These are phyloP conservation scores for Syritta pipiens DNA, from an alignment of 2,888 invertebrate genomes.

Conservation along the genomic window DNA sequence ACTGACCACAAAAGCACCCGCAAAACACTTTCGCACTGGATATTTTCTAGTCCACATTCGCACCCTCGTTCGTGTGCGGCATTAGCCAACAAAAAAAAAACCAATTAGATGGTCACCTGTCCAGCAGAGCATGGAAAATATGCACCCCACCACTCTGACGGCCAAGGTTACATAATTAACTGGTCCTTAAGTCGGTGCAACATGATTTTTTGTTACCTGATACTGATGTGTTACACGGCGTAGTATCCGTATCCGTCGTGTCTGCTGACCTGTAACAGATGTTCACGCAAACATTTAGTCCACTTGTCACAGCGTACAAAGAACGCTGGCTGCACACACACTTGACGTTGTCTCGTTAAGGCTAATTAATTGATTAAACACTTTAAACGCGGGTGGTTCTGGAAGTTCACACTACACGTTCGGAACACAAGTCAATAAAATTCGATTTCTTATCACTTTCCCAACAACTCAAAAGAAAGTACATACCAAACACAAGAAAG, in stretches of 20 bases:
- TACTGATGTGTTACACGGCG: slow-evolving; percentile 3
- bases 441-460: no score
- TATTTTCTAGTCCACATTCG: no score
- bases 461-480: neutral
- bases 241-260: neutral
- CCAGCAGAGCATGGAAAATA: slow-evolving; percentile 15
- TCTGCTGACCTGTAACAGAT: slow-evolving; percentile 10
- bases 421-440: no score
- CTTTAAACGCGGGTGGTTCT: neutral
- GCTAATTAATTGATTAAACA: slow-evolving; percentile 20
- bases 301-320: slow-evolving; percentile 15
- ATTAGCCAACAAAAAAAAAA: no score
- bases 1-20: no score
- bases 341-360: neutral
- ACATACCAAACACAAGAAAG: no score
- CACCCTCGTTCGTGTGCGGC: no score
- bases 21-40: no score
- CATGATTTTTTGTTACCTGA: slow-evolving; percentile 13
- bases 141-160: neutral
- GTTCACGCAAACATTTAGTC: slow-evolving; percentile 24
- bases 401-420: neutral
- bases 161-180: slow-evolving; percentile 58
- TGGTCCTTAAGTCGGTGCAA: slow-evolving; percentile 30
- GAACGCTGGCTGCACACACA: no score
- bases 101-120: slow-evolving; percentile 41